These are phyloP conservation scores for Seriola dumerili DNA, from an alignment of 2,113 vertebrate genomes.

Conservation along the genomic window DNA sequence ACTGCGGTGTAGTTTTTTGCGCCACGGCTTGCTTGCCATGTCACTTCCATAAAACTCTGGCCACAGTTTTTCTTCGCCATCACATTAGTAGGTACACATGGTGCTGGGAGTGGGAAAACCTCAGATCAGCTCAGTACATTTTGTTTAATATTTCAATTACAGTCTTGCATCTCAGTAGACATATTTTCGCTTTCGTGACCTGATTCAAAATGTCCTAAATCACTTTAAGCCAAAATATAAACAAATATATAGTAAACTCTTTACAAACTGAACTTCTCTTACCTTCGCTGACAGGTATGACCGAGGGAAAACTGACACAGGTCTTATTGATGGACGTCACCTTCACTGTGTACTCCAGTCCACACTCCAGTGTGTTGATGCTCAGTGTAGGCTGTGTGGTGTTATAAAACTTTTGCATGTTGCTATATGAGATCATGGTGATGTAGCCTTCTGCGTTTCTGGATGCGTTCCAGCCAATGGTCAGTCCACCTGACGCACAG, in stretches of 20 bases:
- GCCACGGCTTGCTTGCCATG: conserved; percentile 77
- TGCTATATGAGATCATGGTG: conserved; percentile 37
- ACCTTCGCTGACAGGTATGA: conserved; percentile 72
- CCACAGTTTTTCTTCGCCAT: conserved; percentile 61
- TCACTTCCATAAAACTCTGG: conserved; percentile 60
- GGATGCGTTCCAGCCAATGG: conserved; percentile 64
- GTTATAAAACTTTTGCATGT: conserved; percentile 37
- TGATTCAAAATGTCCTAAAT: too few species aligned
- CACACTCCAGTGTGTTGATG: conserved; percentile 68
- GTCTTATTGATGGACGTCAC: conserved; percentile 73
- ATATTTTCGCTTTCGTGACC: too few species aligned
- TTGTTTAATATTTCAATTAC: background rate
- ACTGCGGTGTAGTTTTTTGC: conserved; percentile 60
- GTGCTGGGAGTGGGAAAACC: conserved; percentile 66
- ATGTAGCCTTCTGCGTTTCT: conserved; percentile 63
- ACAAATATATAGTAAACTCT: too few species aligned
- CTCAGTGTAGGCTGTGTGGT: conserved; percentile 54
- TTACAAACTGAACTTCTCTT: conserved; percentile 5
- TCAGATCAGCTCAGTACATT: conserved; percentile 7
- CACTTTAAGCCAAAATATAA: too few species aligned
- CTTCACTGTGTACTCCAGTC: conserved; percentile 63
- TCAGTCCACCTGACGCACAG: conserved; percentile 70
- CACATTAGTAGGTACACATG: conserved; percentile 80
- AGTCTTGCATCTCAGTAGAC: too few species aligned
- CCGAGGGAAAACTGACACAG: conserved; percentile 76